Base-by-base conservation (phyloP, 1,140 invertebrate genomes). In the Diploscapter pachys region DNA sequence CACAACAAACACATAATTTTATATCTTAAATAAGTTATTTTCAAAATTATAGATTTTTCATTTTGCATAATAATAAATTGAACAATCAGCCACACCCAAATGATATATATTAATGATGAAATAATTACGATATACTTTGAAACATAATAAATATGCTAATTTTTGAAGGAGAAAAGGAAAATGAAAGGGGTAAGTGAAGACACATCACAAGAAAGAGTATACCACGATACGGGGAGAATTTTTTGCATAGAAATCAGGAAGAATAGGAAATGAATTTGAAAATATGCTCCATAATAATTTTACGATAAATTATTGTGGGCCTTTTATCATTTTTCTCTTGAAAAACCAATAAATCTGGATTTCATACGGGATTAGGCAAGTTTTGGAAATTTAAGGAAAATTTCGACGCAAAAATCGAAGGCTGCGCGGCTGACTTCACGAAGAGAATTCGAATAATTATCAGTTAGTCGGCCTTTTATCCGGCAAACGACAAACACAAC, bases 281-380 rank as follows among this genome's bases (percentile, higher is more conserved):
- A 31, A 31, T 31, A 31, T 31, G 31, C 31, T 31, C 31, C 31
- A 31, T 31, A 31, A 31, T 31, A 31, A 31, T 31, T 31, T 31
- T 31, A 31, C 31, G 31, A 31, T 31, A 31, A 31, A 31, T 31
- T 31, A 31, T 59, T 59, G 31, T 59, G 57, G 57, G 31, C 57
- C 31, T 59, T 59, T 59, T 31, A 31, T 59, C 57, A 59, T 59
- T 59, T 59, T 11, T 59, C 57, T 59, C 57, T 59, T 11, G 57
- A 59, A 59, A 59, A 11, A 59, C 57, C 9, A 11, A 59, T 59
- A 11, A 31, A 11, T 59, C 9, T 59, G 9, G 57, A 59, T 31
- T 59, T 59, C 31, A 59, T 59, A 11, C 57, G 9, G 9, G 9
- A 11, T 59, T 59, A 11, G 9, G 9, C 57, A 11, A 59, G 31